Base-by-base conservation (phyloP, 2,113 vertebrate genomes). In the Indicator indicator region DNA sequence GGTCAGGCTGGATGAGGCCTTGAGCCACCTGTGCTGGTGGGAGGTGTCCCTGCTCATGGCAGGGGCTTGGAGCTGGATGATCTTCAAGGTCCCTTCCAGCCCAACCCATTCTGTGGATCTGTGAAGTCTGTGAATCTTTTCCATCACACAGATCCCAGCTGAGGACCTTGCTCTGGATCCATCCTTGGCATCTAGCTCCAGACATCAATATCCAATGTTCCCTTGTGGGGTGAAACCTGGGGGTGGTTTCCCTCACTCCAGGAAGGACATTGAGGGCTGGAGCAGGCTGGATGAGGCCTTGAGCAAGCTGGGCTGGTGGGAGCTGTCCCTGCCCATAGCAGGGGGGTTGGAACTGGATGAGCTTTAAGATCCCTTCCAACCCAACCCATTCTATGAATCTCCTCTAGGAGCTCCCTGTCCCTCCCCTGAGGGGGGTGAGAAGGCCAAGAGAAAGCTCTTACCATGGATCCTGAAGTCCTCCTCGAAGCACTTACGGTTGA, bases 401-500 rank as follows among this genome's bases (percentile, higher is more conserved):
- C 42, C 63, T 50, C 7, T 4, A 7, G 21, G 19, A 73, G 52
- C 46, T 3, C 40, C n/a, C 74, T 3, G 14, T 28, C 21, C 64
- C 62, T 15, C 30, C 7, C 24, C 7, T 28, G 28, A 46, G 15
- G 24, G 9, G 9, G 3, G 4, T 1, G 1, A 50, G 10, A 12
- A 9, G 27, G 12, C 40, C 30, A 21, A 4, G 42, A 46, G 33
- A 24, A 32, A 28, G 48, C 16, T 63, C 70, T 98, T 96, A 99
- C 99, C 97, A 9, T 99, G 99, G 87, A 98, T 95, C 94, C 94
- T 98, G 96, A 99, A 99, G 96, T 99, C 99, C 38, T 99, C 99
- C 91, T 99, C 99, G 65, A 99, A 99, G 96, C 99, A 99, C 93
- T 99, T 99, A 59, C 98, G 97, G 95, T 99, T 99, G 69, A 99